Evolutionary conservation across 2,797 vertebrate species (phyloP), one percentile per base, ranked within the genome.

Genomic region (Pseudochirops corinnae): DNA sequence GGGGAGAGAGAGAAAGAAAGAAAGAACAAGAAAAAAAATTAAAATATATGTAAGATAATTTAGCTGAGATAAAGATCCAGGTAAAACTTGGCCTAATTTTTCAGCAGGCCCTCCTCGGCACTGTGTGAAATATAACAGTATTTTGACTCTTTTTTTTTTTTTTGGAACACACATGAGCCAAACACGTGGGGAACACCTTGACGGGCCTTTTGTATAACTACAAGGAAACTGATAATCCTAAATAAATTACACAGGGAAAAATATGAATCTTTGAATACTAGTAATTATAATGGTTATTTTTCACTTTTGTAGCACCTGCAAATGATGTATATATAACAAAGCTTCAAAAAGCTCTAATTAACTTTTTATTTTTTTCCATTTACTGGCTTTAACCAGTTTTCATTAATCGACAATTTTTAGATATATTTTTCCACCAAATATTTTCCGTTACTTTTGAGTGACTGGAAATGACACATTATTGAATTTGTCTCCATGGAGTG

Each of bases 221-320:
- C 99, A 99, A 99, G 99, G 99, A 99, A 99, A 99, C 99, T 99
- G 99, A 99, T 99, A 99, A 99, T 99, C 99, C 99, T 99, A 99
- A 99, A 99, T 99, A 99, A 99, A 99, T 99, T 99, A 99, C 99
- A 98, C 74, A 87, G 97, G 97, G 98, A 98, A 99, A 99, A 99
- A 99, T 99, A 99, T 98, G 99, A 99, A 99, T 99, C 99, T 99
- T 99, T 99, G 99, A 99, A 99, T 99, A 99, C 99, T 99, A 99
- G 99, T 99, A 99, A 99, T 99, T 99, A 99, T 99, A 99, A 99
- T 99, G 99, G 99, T 99, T 99, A 99, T 99, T 99, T 98, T 99
- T 99, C 99, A 99, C 99, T 99, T 98, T 99, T 99, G 99, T 99
- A 99, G 99, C 99, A 99, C 99, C 99, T 99, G 99, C 99, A 99